Conservation (phyloP, 2,888 invertebrate genomes). For the Aporophyla nigra region DNA sequence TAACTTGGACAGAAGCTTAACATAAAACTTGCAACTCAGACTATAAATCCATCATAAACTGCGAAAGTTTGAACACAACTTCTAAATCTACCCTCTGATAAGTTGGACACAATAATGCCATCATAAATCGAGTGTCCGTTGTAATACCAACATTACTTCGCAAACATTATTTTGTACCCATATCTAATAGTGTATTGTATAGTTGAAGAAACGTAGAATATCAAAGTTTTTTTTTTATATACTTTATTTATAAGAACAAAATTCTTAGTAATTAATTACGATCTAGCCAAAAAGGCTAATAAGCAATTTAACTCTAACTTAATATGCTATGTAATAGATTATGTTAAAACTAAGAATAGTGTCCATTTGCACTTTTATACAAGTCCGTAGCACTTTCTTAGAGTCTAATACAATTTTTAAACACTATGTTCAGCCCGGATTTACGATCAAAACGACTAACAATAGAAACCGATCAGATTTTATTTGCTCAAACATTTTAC, state of each 20-base stretch:
- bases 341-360: too few species aligned
- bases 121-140: slow-evolving; percentile 31
- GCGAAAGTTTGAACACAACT: slow-evolving; percentile 19
- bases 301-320: too few species aligned
- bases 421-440: too few species aligned
- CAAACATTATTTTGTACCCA: slow-evolving; percentile 5
- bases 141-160: slow-evolving; percentile 4
- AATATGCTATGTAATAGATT: too few species aligned
- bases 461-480: slow-evolving; percentile 21
- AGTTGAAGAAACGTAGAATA: slow-evolving; percentile 2
- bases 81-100: slow-evolving; percentile 31
- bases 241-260: too few species aligned
- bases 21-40: slow-evolving; percentile 18
- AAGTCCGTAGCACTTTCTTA: too few species aligned
- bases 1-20: slow-evolving; percentile 22
- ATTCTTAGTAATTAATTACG: too few species aligned
- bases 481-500: slow-evolving; percentile 19
- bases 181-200: not conserved
- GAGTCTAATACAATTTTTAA: too few species aligned
- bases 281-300: too few species aligned
- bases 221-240: too few species aligned
- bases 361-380: too few species aligned
- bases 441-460: slow-evolving; percentile 26
- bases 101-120: slow-evolving; percentile 31
- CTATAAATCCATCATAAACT: slow-evolving; percentile 23